Conservation (phyloP, 92 coral and sea anemone genomes). For the Parazoanthus darwini region DNA sequence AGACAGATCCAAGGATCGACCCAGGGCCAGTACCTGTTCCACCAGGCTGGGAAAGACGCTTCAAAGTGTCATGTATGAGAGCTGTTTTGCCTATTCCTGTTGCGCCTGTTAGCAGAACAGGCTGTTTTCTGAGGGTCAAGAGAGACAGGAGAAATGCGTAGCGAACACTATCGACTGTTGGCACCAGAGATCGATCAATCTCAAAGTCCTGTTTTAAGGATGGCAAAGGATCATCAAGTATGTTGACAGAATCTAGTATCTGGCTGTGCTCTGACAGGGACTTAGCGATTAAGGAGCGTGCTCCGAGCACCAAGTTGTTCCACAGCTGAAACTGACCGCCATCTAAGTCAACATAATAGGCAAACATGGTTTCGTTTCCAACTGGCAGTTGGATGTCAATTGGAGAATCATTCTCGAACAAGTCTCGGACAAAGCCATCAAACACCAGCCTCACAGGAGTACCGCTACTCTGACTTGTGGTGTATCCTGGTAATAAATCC, state of each 20-base stretch:
- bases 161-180: conserved; percentile 90
- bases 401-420: conserved; percentile 62
- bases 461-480: conserved; percentile 1
- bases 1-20: conserved; percentile 86
- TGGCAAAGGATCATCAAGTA: conserved; percentile 67
- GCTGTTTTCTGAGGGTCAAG: conserved; percentile 74
- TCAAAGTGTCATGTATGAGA: conserved; percentile 75
- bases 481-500: conserved; percentile 18
- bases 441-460: conserved; percentile 58
- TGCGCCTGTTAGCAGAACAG: conserved; percentile 90
- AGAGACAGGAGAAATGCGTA: conserved; percentile 81
- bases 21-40: conserved; percentile 77
- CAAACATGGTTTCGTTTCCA: conserved; percentile 75
- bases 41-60: conserved; percentile 74
- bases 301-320: conserved; percentile 81
- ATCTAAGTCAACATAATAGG: conserved; percentile 87
- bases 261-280: conserved; percentile 84
- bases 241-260: conserved; percentile 65
- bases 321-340: conserved; percentile 84
- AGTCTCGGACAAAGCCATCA: conserved; percentile 74
- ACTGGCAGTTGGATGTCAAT: conserved; percentile 67
- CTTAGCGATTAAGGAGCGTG: conserved; percentile 87
- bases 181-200: conserved; percentile 82
- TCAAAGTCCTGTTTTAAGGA: conserved; percentile 56
- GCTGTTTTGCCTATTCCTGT: conserved; percentile 88